Percentiles rank a stretch among this genome's conserved stretches.
phyloP scores from a whole-genome alignment of 2,797 vertebrate genomes.

The Pangasius larnaudii region DNA sequence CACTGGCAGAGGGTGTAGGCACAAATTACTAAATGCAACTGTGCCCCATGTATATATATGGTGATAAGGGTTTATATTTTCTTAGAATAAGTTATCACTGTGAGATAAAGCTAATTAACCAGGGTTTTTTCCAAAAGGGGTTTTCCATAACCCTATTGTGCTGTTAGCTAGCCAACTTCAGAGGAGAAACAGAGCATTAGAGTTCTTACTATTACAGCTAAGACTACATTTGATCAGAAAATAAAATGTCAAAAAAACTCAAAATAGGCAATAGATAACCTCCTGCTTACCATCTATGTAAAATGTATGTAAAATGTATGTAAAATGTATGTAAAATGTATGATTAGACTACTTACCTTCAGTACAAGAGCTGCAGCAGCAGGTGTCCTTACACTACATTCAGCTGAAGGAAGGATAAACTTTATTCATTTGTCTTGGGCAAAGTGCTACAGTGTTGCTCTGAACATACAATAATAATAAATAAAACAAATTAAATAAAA shows the following conservation, averaged over 20 bases:
- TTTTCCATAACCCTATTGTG: neutral
- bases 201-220: neutral
- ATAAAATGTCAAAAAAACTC: neutral
- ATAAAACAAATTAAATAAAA: no score
- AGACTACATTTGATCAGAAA: neutral
- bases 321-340: slow-evolving; percentile 9
- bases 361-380: neutral
- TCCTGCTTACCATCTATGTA: neutral
- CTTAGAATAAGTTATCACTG: neutral
- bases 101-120: neutral
- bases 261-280: neutral
- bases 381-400: neutral
- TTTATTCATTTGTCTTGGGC: no score
- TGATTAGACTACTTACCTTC: neutral
- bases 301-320: no score
- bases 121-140: neutral
- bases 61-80: neutral
- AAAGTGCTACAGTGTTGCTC: no score
- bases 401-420: neutral
- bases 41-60: neutral
- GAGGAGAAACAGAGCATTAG: neutral
- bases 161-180: neutral
- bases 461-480: no score
- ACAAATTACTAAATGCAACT: neutral
- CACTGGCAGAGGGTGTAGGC: neutral